Evolutionary conservation across 2,113 vertebrate genomes (phyloP).

Genomic region (Amazona guildingii): DNA sequence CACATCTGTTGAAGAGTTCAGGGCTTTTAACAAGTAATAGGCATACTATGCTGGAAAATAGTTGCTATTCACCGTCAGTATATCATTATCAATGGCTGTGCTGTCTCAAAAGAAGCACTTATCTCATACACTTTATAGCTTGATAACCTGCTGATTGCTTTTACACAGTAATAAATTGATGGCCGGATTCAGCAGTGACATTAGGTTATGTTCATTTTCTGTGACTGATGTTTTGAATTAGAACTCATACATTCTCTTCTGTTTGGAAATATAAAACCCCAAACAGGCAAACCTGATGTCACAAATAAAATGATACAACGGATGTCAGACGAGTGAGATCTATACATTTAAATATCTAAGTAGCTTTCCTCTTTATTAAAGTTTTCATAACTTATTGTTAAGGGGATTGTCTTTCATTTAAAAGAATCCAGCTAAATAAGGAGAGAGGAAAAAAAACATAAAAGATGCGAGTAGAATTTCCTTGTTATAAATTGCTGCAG

Average conservation of each 20-base stretch:
- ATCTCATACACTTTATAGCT: slow-evolving; percentile 79
- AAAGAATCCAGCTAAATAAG: slow-evolving; percentile 1
- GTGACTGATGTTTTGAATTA: slow-evolving; percentile 80
- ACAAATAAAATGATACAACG: slow-evolving; percentile 37
- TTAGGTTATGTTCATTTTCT: slow-evolving; percentile 77
- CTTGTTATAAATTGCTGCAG: background rate
- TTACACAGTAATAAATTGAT: slow-evolving; percentile 82
- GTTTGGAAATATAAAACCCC: slow-evolving; percentile 68
- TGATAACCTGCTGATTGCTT: slow-evolving; percentile 84
- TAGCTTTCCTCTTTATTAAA: slow-evolving; percentile 50
- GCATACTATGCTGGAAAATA: slow-evolving; percentile 43
- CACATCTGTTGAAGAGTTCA: slow-evolving; percentile 71
- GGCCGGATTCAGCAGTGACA: slow-evolving; percentile 78
- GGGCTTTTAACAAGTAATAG: slow-evolving; percentile 77
- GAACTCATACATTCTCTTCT: slow-evolving; percentile 39
- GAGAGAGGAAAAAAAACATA: background rate
- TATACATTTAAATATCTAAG: slow-evolving; percentile 57
- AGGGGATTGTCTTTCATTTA: slow-evolving; percentile 24
- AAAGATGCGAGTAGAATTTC: background rate
- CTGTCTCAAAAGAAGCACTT: slow-evolving; percentile 78
- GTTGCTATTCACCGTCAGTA: slow-evolving; percentile 59
- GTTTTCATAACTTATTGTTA: slow-evolving; percentile 59
- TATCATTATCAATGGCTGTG: slow-evolving; percentile 72
- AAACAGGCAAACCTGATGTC: slow-evolving; percentile 50
- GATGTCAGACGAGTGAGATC: slow-evolving; percentile 21